Percentiles rank a stretch among this genome's conserved stretches.
Conservation (phyloP, 2,113 vertebrate species). For the Corynorhinus townsendii region DNA sequence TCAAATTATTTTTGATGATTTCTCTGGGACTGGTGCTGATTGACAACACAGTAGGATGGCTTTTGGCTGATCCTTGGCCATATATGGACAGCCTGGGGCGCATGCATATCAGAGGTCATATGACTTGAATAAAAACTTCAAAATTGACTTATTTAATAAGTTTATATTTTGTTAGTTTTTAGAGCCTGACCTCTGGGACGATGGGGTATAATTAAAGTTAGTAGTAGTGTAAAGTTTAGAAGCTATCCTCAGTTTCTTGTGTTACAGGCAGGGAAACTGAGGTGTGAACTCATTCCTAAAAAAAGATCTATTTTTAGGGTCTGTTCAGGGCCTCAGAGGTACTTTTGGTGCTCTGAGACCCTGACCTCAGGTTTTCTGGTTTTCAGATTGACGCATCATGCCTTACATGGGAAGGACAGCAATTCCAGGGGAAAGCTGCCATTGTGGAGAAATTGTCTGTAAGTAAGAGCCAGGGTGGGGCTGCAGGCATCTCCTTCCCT, state of each 20-base stretch:
- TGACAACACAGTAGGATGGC: not conserved
- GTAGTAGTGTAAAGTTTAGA: not conserved
- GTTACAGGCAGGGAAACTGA: conserved; percentile 31
- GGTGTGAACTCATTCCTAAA: not conserved
- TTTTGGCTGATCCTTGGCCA: not conserved
- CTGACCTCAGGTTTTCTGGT: not conserved
- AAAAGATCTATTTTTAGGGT: not conserved
- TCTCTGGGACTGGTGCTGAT: not conserved
- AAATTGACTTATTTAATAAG: not conserved
- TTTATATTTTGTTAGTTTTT: conserved; percentile 27
- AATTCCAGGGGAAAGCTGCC: conserved; percentile 96
- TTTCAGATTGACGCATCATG: conserved; percentile 95
- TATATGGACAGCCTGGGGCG: not conserved
- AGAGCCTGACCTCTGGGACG: not conserved
- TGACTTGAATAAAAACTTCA: conserved; percentile 14
- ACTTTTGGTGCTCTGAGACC: not conserved
- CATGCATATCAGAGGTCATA: not conserved
- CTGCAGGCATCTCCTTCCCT: not conserved
- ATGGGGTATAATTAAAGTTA: not conserved
- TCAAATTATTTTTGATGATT: not conserved
- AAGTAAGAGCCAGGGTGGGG: conserved; percentile 74
- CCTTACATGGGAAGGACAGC: conserved; percentile 99
- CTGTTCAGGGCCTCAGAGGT: not conserved
- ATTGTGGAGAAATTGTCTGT: conserved; percentile 98
- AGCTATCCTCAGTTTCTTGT: not conserved